phyloP scores from a whole-genome alignment of 2,888 invertebrate genomes.

The Agriopis marginaria region DNA sequence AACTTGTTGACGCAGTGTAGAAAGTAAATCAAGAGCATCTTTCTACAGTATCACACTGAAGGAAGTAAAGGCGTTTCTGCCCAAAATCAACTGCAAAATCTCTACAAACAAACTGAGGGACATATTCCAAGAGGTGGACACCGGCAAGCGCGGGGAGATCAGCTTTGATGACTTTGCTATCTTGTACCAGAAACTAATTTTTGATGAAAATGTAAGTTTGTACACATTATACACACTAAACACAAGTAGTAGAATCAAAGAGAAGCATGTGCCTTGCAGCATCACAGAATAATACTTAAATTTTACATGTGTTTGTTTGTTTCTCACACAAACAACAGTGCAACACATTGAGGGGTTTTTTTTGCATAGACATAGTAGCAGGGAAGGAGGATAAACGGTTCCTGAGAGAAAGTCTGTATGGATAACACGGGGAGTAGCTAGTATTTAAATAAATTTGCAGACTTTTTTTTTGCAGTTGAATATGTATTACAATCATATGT shows the following conservation, averaged over 20 bases:
- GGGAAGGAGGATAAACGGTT: too few species aligned
- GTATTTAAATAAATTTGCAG: too few species aligned
- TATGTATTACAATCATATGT: background rate
- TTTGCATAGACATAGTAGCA: too few species aligned
- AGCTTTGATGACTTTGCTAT: slow-evolving; percentile 96
- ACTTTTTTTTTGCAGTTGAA: too few species aligned
- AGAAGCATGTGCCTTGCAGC: too few species aligned
- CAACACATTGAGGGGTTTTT: too few species aligned
- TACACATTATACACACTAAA: slow-evolving; percentile 28
- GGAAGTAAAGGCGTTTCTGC: slow-evolving; percentile 95
- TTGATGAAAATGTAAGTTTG: slow-evolving; percentile 92
- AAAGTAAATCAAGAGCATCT: slow-evolving; percentile 10
- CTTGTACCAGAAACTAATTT: slow-evolving; percentile 94
- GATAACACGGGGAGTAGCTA: too few species aligned
- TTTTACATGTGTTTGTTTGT: too few species aligned
- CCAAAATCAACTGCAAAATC: slow-evolving; percentile 96
- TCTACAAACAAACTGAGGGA: slow-evolving; percentile 94
- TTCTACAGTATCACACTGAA: slow-evolving; percentile 91
- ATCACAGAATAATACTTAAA: too few species aligned
- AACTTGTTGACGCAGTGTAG: background rate
- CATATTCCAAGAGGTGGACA: slow-evolving; percentile 95
- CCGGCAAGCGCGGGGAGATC: slow-evolving; percentile 91
- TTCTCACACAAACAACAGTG: too few species aligned
- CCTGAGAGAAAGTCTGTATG: too few species aligned
- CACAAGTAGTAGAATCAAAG: too few species aligned